These are phyloP conservation scores for Psittacula echo DNA, from an alignment of 2,797 vertebrate species.

Conservation along the genomic window DNA sequence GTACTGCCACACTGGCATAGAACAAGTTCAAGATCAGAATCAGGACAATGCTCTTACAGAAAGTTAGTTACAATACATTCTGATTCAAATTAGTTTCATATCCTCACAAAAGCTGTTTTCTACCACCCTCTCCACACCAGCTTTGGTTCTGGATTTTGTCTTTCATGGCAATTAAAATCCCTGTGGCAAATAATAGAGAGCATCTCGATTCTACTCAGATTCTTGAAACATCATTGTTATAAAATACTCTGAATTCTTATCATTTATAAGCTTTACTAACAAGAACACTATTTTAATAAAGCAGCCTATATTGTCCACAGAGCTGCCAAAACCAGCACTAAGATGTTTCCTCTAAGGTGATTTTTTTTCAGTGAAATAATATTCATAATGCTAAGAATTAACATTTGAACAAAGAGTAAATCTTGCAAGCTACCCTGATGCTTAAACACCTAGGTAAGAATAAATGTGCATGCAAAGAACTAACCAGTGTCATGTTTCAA, in stretches of 20 bases:
- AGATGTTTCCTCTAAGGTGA: neutral
- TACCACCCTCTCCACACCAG: neutral
- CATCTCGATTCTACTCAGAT: neutral
- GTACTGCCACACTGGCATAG: neutral
- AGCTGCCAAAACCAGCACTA: neutral
- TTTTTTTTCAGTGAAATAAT: neutral
- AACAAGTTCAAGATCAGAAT: neutral
- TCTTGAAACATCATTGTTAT: neutral
- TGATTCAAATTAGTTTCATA: neutral
- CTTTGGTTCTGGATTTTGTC: neutral
- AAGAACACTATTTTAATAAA: neutral
- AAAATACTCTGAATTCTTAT: neutral
- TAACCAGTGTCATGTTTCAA: conserved; percentile 77
- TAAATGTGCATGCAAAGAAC: conserved; percentile 53
- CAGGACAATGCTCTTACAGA: neutral
- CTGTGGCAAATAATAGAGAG: neutral
- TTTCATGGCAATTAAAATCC: neutral
- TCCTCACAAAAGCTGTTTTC: neutral
- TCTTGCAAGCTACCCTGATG: neutral
- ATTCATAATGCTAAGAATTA: conserved; percentile 14
- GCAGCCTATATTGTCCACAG: neutral
- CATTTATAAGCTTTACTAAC: neutral
- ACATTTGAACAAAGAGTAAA: neutral
- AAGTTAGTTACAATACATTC: neutral
- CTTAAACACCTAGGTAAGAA: conserved; percentile 28